Conservation (phyloP, 2,797 vertebrate species). For the Gymnoscopelus microlampas region DNA sequence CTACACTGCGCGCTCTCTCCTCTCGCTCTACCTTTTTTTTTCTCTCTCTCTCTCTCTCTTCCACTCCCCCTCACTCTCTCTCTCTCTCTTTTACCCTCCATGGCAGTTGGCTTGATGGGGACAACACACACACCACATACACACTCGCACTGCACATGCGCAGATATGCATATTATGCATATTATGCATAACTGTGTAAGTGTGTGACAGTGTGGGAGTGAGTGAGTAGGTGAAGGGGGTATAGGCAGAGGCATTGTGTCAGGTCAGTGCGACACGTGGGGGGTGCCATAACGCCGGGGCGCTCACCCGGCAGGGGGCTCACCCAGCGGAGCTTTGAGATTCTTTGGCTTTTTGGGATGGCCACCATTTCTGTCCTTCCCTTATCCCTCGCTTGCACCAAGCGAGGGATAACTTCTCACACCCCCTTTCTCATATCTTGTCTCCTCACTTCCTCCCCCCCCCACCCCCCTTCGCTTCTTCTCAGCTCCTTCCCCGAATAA, state of each 20-base stretch:
- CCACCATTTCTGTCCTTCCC: constrained; percentile 20
- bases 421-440: neutral
- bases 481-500: constrained; percentile 36
- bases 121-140: neutral
- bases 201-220: constrained; percentile 19
- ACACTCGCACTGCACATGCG: neutral
- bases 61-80: constrained; percentile 8
- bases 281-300: too few species aligned
- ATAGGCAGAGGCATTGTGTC: constrained; percentile 23
- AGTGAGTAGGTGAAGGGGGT: constrained; percentile 1
- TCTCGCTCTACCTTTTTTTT: neutral
- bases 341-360: constrained; percentile 47
- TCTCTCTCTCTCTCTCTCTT: constrained; percentile 38
- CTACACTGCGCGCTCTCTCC: constrained; percentile 20
- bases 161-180: neutral
- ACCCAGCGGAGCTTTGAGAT: constrained; percentile 23
- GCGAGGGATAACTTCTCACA: neutral
- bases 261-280: constrained; percentile 8
- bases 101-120: constrained; percentile 23
- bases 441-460: neutral
- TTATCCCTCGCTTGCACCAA: too few species aligned
- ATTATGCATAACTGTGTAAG: constrained; percentile 3
- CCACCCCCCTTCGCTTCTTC: neutral
- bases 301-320: too few species aligned
- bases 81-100: neutral